Evolutionary conservation across 2,888 invertebrate species (phyloP).

Genomic region (Onchidella celtica): DNA sequence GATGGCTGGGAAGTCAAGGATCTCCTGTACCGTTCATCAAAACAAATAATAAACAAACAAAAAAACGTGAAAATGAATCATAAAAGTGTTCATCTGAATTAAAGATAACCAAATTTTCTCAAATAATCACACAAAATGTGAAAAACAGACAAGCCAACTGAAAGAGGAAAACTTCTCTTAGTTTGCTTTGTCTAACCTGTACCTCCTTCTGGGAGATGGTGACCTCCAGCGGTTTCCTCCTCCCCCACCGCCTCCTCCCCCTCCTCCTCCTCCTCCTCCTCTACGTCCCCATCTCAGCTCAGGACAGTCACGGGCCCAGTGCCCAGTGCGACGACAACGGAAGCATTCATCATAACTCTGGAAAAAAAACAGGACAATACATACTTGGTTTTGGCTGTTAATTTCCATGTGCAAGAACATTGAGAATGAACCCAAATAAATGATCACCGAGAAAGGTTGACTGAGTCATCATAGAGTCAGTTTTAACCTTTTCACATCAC

Average conservation of each 20-base stretch:
- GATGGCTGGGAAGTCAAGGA: too few relatives aligned
- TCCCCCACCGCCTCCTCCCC: slow-evolving; percentile 51
- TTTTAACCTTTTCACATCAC: too few relatives aligned
- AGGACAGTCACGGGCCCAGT: slow-evolving; percentile 81
- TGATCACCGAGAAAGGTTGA: too few relatives aligned
- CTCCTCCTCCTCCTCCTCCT: slow-evolving; percentile 54
- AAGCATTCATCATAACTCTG: slow-evolving; percentile 80
- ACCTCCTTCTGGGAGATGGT: slow-evolving; percentile 54
- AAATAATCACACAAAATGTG: neutral
- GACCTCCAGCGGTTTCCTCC: slow-evolving; percentile 60
- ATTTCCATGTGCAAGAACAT: too few relatives aligned
- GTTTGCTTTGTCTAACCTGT: slow-evolving; percentile 18
- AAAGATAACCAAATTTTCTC: neutral
- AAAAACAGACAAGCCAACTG: neutral
- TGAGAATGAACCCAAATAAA: too few relatives aligned
- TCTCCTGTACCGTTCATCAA: too few relatives aligned
- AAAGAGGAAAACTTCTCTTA: neutral
- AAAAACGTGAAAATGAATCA: too few relatives aligned
- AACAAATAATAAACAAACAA: too few relatives aligned
- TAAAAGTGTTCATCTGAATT: too few relatives aligned
- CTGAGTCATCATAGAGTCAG: too few relatives aligned
- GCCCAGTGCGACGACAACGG: slow-evolving; percentile 79
- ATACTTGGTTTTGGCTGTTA: too few relatives aligned
- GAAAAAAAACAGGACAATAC: too few relatives aligned
- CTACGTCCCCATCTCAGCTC: slow-evolving; percentile 58